Evolutionary conservation across 2,113 vertebrate genomes (phyloP), one percentile per base, ranked within the genome.

Genomic region (Amphilophus citrinellus): DNA sequence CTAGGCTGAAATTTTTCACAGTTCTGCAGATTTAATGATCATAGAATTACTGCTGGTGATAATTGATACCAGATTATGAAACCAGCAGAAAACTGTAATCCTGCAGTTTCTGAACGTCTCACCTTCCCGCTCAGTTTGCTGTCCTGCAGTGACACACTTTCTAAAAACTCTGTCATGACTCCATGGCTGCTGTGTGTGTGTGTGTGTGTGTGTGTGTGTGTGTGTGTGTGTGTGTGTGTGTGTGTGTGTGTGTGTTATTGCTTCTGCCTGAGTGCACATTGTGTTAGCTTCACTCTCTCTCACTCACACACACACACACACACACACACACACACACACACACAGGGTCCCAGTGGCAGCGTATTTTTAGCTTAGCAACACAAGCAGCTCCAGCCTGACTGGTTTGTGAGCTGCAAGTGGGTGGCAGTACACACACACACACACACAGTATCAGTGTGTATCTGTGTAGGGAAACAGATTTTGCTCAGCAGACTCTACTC

Each of bases 351-450:
- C 61, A 63, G 73, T 80, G 61, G 88, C 17, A 4, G 39, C 53
- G 8, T 94, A 90, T 93, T 93, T 93, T 93, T 91, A 94, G 92
- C 83, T n/a, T 89, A 92, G 92, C 94, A 93, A 92, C 93, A 93
- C 84, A 78, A 88, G 85, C 89, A 77, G 66, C 80, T 88, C 50
- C 80, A 66, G 76, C 53, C 77, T 90, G 58, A 90, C 79, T 93
- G 92, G 89, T 92, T 62, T 81, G 68, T 85, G 68, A 84, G 82
- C 65, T 50, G 79, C 13, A 71, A 78, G 89, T 88, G 89, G 92
- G 88, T 80, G 90, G 84, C 15, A 15, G 37, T 13, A 22, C 61
- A 61, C 56, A 24, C 37, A 35, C 22, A 20, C 63, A 39, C 27
- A 6, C 35, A 62, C 35, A 63, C 22, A n/a, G 11, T 22, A 14